Conservation (phyloP, 1,140 invertebrate species). For the Lepidurus packardi region DNA sequence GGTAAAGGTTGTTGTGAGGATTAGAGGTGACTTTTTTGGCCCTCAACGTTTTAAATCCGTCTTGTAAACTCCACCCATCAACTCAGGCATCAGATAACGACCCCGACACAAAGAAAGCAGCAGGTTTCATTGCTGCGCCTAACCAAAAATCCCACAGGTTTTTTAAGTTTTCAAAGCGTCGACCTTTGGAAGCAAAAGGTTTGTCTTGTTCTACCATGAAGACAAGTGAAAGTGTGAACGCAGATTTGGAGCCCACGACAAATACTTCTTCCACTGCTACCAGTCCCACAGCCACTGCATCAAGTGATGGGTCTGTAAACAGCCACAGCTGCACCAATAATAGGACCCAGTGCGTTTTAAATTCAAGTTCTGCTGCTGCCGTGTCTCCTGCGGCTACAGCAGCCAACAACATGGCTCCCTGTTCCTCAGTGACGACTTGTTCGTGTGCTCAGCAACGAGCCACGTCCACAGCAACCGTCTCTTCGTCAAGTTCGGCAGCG, state of each 20-base stretch:
- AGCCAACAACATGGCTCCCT: slow-evolving; percentile 4
- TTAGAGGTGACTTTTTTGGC: background rate
- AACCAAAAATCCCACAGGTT: background rate
- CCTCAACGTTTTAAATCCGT: background rate
- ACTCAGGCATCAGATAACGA: background rate
- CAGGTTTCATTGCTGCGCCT: background rate
- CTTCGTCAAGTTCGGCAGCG: background rate
- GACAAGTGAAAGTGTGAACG: slow-evolving; percentile 19
- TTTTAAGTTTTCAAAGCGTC: background rate
- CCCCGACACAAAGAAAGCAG: background rate
- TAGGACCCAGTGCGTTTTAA: slow-evolving; percentile 23
- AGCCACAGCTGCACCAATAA: background rate
- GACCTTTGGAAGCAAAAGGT: background rate
- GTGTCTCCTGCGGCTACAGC: background rate
- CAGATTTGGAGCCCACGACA: background rate
- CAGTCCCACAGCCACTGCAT: background rate
- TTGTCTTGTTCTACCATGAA: background rate
- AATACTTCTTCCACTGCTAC: background rate
- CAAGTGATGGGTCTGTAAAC: background rate
- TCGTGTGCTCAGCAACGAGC: slow-evolving; percentile 32
- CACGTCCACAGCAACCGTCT: slow-evolving; percentile 9
- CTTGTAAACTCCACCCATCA: background rate
- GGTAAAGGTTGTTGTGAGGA: background rate
- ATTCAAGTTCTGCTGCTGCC: background rate
- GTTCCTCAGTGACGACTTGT: slow-evolving; percentile 27